phyloP scores from a whole-genome alignment of 2,797 vertebrate genomes.

The Brachyalestes nurse region DNA sequence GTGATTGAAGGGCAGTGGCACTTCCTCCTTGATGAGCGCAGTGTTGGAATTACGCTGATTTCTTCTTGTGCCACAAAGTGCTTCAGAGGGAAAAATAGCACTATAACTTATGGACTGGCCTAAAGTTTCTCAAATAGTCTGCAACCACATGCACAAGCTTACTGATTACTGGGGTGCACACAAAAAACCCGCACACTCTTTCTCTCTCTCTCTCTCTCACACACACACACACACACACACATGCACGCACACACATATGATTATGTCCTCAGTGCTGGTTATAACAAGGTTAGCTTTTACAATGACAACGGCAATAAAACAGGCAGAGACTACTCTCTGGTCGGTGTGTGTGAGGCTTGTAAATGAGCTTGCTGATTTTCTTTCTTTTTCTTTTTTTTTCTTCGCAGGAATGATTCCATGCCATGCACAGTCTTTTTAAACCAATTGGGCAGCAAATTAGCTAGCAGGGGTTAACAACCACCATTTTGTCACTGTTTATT shows the following conservation, averaged over 20 bases:
- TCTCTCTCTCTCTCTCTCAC: neutral
- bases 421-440: constrained; percentile 58
- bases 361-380: constrained; percentile 44
- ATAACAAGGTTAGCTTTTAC: constrained; percentile 55
- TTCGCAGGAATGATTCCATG: constrained; percentile 49
- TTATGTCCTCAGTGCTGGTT: constrained; percentile 48
- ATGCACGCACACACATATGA: constrained; percentile 14
- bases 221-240: neutral
- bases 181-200: too few relatives aligned
- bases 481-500: constrained; percentile 63
- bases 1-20: constrained; percentile 51
- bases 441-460: constrained; percentile 68
- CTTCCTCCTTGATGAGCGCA: constrained; percentile 39
- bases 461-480: constrained; percentile 64
- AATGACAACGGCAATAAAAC: constrained; percentile 54
- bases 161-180: neutral
- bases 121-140: constrained; percentile 1
- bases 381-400: constrained; percentile 1
- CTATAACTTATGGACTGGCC: neutral
- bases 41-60: constrained; percentile 23
- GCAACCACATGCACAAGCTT: neutral
- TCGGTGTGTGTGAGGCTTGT: constrained; percentile 27
- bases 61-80: constrained; percentile 15
- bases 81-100: neutral
- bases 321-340: constrained; percentile 35